phyloP scores from a whole-genome alignment of 2,797 vertebrate species.

The Diceros bicornis region DNA sequence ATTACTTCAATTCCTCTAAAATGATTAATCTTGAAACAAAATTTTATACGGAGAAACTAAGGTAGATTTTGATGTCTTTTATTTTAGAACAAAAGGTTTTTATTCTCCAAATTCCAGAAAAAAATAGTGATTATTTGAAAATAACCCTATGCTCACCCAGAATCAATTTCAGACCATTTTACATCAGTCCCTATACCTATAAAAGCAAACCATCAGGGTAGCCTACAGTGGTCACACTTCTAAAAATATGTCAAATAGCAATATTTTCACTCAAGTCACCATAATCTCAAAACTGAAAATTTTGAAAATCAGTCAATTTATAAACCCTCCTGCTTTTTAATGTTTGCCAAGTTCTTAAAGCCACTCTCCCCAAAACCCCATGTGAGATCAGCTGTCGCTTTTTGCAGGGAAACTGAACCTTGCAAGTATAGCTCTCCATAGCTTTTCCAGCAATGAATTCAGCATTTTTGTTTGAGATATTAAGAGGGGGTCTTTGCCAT shows the following conservation, averaged over 20 bases:
- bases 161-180: conserved; percentile 32
- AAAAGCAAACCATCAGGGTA: neutral
- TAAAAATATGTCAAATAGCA: neutral
- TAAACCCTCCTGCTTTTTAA: conserved; percentile 5
- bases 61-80: neutral
- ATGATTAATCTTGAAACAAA: neutral
- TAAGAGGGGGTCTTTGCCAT: neutral
- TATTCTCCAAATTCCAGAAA: neutral
- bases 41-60: neutral
- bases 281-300: neutral
- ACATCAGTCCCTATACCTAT: neutral
- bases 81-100: neutral
- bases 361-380: neutral
- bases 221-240: neutral
- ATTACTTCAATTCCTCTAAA: neutral
- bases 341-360: neutral
- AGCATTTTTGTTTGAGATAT: neutral
- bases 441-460: neutral
- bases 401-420: neutral
- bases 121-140: neutral
- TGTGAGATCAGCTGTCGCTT: neutral
- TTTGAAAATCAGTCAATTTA: neutral
- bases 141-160: neutral
- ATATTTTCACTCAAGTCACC: neutral
- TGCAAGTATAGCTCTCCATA: neutral